These are phyloP conservation scores for Papilio helenus DNA, from an alignment of 1,140 invertebrate species.

Conservation along the genomic window DNA sequence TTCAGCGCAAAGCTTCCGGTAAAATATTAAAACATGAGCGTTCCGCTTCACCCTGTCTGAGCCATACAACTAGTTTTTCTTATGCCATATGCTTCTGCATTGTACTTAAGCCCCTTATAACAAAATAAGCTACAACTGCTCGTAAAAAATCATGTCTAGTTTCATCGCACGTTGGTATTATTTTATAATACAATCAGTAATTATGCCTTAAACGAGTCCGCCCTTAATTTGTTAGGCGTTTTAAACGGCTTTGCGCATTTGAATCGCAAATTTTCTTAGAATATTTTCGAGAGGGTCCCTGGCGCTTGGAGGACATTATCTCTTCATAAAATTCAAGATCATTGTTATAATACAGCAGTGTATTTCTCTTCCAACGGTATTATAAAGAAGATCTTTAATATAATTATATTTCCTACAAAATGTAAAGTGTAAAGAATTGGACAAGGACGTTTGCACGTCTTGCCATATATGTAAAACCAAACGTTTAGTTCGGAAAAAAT, in stretches of 20 bases:
- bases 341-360: constrained; percentile 69
- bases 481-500: too few species aligned
- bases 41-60: constrained; percentile 47
- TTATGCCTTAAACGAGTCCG: constrained; percentile 79
- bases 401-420: constrained; percentile 7
- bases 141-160: constrained; percentile 1
- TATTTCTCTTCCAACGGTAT: constrained; percentile 67
- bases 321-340: constrained; percentile 81
- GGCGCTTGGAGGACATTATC: constrained; percentile 79
- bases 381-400: constrained; percentile 1
- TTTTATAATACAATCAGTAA: constrained; percentile 81
- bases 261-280: constrained; percentile 82
- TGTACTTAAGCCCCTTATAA: constrained; percentile 10
- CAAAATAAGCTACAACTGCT: neutral
- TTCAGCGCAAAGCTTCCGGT: constrained; percentile 65
- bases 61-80: constrained; percentile 37
- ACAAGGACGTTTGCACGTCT: neutral
- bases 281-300: constrained; percentile 79
- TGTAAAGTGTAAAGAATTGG: neutral
- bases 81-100: constrained; percentile 30
- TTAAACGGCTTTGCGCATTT: constrained; percentile 82
- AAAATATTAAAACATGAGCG: constrained; percentile 76
- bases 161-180: constrained; percentile 56
- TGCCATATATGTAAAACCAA: neutral
- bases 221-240: constrained; percentile 82